Evolutionary conservation across 2,797 vertebrate species (phyloP).

Genomic region (Acanthurus leucopareius): DNA sequence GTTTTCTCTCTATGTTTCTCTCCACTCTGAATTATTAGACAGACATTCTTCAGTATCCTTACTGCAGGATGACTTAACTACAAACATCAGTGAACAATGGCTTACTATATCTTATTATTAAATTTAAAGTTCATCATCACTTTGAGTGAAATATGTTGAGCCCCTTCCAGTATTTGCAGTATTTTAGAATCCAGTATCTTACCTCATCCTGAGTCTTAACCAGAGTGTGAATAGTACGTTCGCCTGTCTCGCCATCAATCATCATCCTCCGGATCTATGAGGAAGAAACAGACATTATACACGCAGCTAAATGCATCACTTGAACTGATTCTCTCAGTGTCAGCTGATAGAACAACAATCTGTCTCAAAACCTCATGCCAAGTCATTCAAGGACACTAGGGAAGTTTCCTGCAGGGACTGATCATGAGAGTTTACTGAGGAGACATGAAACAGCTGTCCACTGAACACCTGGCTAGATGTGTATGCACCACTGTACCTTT

Average conservation of each 20-base stretch:
- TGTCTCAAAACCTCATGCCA: conserved; percentile 21
- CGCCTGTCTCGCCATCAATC: conserved; percentile 95
- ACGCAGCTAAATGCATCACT: not conserved
- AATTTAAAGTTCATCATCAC: not conserved
- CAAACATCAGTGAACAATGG: not conserved
- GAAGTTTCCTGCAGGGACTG: conserved; percentile 33
- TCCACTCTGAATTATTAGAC: not conserved
- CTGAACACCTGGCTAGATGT: conserved; percentile 27
- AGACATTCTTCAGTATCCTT: not conserved
- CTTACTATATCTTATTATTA: too few relatives aligned
- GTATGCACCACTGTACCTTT: conserved; percentile 1
- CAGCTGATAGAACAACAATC: conserved; percentile 4
- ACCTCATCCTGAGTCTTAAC: conserved; percentile 99
- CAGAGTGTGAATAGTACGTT: conserved; percentile 92
- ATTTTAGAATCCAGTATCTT: conserved; percentile 50
- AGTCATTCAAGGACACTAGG: conserved; percentile 20
- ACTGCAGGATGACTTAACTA: not conserved
- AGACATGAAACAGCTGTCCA: conserved; percentile 36
- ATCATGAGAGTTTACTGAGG: conserved; percentile 34
- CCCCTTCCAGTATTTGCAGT: not conserved
- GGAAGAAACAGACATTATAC: not conserved
- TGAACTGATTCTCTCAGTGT: conserved; percentile 21
- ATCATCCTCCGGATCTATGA: conserved; percentile 94
- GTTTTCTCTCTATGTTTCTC: not conserved
- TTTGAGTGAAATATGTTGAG: not conserved